Conservation (phyloP, 2,797 vertebrate species). For the Loris lydekkerianus region DNA sequence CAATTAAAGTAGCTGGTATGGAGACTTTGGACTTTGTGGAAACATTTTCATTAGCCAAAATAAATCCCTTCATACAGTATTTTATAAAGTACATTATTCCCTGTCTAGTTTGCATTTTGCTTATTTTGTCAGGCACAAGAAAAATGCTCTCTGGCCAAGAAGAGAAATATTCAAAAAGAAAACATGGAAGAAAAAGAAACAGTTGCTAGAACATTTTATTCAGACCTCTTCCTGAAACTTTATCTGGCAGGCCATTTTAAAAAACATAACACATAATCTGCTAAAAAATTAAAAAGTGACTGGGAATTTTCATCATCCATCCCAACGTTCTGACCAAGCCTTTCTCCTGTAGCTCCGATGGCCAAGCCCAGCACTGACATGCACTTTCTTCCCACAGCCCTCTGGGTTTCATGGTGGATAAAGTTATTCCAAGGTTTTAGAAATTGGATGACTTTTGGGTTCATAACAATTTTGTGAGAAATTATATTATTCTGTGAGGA, state of each 20-base stretch:
- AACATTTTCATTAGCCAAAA: slow-evolving; percentile 68
- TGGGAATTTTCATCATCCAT: slow-evolving; percentile 82
- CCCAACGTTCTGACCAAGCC: slow-evolving; percentile 72
- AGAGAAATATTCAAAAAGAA: slow-evolving; percentile 82
- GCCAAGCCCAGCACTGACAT: slow-evolving; percentile 76
- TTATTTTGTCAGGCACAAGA: slow-evolving; percentile 77
- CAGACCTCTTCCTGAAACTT: slow-evolving; percentile 81
- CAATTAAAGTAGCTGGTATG: neutral
- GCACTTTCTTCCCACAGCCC: slow-evolving; percentile 51
- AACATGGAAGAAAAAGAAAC: slow-evolving; percentile 79
- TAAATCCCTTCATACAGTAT: slow-evolving; percentile 66
- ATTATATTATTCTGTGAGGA: slow-evolving; percentile 31
- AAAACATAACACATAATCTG: slow-evolving; percentile 82
- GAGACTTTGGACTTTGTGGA: neutral
- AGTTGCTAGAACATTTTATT: slow-evolving; percentile 77
- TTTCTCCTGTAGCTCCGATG: slow-evolving; percentile 75
- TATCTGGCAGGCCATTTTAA: slow-evolving; percentile 82
- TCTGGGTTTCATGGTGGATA: slow-evolving; percentile 62
- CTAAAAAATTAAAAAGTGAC: slow-evolving; percentile 79
- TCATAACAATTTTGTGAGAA: slow-evolving; percentile 67
- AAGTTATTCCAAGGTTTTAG: slow-evolving; percentile 69
- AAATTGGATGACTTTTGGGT: slow-evolving; percentile 67
- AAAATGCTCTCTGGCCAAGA: slow-evolving; percentile 76
- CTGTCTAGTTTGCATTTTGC: slow-evolving; percentile 77
- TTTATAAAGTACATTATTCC: slow-evolving; percentile 59